These are phyloP conservation scores for Agrenia bidenticulata DNA, from an alignment of 2,888 invertebrate genomes.

Conservation along the genomic window DNA sequence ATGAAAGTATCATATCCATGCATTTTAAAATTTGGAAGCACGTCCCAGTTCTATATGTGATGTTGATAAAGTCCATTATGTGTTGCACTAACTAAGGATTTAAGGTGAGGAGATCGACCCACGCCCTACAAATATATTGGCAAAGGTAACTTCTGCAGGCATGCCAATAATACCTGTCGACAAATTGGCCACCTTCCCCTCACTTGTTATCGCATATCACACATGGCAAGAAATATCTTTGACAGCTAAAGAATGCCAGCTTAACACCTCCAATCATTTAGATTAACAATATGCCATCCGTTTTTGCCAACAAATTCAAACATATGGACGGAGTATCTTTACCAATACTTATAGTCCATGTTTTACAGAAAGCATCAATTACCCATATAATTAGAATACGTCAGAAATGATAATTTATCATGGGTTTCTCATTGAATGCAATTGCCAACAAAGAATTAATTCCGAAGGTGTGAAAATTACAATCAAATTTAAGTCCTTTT, in stretches of 20 bases:
- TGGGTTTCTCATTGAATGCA: not conserved
- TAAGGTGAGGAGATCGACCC: not conserved
- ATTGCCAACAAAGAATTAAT: not conserved
- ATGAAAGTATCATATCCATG: too few species aligned
- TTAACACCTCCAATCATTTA: not conserved
- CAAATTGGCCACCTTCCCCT: slow-evolving; percentile 2
- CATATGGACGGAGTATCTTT: too few species aligned
- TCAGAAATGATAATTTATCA: not conserved
- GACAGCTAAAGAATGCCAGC: slow-evolving; percentile 2
- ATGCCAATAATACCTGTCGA: not conserved
- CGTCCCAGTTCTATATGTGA: not conserved
- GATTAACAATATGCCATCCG: not conserved
- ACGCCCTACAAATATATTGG: slow-evolving; percentile 3
- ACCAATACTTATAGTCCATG: too few species aligned
- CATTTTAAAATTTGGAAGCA: not conserved
- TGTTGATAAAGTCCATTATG: not conserved
- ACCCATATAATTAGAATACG: not conserved
- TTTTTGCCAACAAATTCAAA: not conserved
- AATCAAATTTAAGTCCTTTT: too few species aligned
- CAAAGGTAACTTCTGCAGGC: slow-evolving; percentile 4
- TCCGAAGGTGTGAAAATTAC: too few species aligned
- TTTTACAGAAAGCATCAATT: too few species aligned
- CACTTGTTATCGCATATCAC: not conserved
- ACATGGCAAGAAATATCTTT: not conserved
- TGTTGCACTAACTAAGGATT: not conserved